Base-by-base conservation (phyloP, 1,140 invertebrate genomes). In the Procambarus clarkii region DNA sequence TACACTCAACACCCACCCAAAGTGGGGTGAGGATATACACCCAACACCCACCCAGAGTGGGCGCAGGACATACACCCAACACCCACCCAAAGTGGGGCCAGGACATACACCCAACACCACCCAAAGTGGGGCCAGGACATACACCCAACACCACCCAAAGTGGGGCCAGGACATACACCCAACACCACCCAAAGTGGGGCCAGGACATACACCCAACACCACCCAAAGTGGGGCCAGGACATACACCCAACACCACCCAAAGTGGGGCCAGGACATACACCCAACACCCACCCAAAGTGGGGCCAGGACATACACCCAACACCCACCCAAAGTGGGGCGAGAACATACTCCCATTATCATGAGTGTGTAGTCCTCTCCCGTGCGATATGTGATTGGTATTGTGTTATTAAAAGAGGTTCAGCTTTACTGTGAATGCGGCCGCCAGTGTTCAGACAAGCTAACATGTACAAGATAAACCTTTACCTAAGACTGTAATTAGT, bases 401-500 rank as follows among this genome's bases (percentile, higher is more conserved):
- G 21, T 34, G 69, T 7, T 74, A 5, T 21, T 64, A 21, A 34
- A 34, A 34, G 1, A 1, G 60, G 69, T n/a, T 74, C 24, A 74
- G 24, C n/a, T 24, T 34, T 74, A 24, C 7, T 74, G 69, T 74
- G 24, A 74, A 74, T 34, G 11, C 69, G 69, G 69, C 24, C 7
- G n/a, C 11, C 7, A 74, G 69, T 74, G 69, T 74, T 34, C n/a
- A 74, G 69, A 74, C 69, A 74, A 74, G 69, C 69, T 74, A 74
- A 34, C n/a, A 74, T 15, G 69, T 74, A 74, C 69, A 74, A 74
- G 24, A 34, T 74, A 74, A 34, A 74, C 69, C n/a, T 74, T 34
- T 74, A 34, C 69, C 69, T 74, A 74, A 74, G 69, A 74, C 4
- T 74, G 69, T 74, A 74, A 34, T 74, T 74, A 74, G 7, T 34